Percentiles rank a stretch among this genome's conserved stretches.
phyloP scores from a whole-genome alignment of 2,797 vertebrate species.

The Chaenodraco wilsoni region DNA sequence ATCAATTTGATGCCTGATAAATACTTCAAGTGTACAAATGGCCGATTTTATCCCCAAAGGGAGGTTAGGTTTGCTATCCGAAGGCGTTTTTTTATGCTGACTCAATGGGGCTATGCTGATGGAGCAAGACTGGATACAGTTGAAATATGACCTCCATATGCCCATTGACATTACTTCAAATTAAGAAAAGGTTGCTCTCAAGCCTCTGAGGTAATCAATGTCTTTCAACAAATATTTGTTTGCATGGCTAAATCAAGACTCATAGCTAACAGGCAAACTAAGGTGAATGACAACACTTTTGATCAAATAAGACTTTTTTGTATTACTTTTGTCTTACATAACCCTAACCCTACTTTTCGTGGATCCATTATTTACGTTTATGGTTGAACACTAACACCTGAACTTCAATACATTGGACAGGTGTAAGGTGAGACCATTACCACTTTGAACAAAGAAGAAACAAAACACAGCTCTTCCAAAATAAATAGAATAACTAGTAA shows the following conservation, averaged over 20 bases:
- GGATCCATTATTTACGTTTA: too few species aligned
- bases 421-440: too few species aligned
- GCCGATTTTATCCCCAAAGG: slow-evolving; percentile 76
- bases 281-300: slow-evolving; percentile 21
- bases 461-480: too few species aligned
- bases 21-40: slow-evolving; percentile 67
- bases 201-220: slow-evolving; percentile 71
- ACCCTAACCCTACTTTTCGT: too few species aligned
- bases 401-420: too few species aligned
- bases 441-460: too few species aligned
- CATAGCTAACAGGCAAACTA: slow-evolving; percentile 47
- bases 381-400: too few species aligned
- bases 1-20: slow-evolving; percentile 79
- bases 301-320: background rate
- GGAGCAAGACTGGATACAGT: slow-evolving; percentile 70
- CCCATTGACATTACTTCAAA: slow-evolving; percentile 71
- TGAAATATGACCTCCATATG: slow-evolving; percentile 78
- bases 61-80: slow-evolving; percentile 50
- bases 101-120: slow-evolving; percentile 58
- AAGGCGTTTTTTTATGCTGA: slow-evolving; percentile 72
- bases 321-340: background rate
- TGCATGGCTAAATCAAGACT: slow-evolving; percentile 69
- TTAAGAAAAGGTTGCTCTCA: slow-evolving; percentile 63
- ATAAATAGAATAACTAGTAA: too few species aligned
- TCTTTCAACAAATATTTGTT: slow-evolving; percentile 67